Evolutionary conservation across 2,113 vertebrate species (phyloP).

Genomic region (Oenanthe oenanthe): DNA sequence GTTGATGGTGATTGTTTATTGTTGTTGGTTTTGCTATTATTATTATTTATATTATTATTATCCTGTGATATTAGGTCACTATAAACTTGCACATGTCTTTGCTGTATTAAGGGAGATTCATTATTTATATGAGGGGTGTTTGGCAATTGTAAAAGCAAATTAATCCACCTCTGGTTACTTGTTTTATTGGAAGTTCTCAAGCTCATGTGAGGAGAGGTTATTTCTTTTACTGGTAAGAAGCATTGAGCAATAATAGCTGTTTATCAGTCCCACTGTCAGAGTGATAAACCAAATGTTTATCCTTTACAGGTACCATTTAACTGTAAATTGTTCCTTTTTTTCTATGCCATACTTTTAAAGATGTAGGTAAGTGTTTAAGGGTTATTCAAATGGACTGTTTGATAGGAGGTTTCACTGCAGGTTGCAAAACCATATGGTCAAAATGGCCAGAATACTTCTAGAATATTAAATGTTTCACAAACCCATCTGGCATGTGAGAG

Average conservation of each 20-base stretch:
- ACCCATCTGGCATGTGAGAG: not conserved
- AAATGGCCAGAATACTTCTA: not conserved
- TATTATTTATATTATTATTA: not conserved
- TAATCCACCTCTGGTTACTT: not conserved
- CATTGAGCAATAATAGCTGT: not conserved
- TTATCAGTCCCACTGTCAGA: not conserved
- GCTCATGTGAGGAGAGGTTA: not conserved
- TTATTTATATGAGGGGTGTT: not conserved
- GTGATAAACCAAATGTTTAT: not conserved
- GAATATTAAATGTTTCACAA: not conserved
- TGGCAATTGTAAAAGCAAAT: not conserved
- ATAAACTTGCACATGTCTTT: not conserved
- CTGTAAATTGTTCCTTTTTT: not conserved
- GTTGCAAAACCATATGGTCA: not conserved
- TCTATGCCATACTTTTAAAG: not conserved
- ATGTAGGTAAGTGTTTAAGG: not conserved
- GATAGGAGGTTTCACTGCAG: not conserved
- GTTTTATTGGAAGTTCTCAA: not conserved
- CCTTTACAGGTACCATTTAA: not conserved
- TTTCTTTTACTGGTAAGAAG: not conserved
- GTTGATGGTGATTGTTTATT: not conserved
- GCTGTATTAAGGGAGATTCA: not conserved
- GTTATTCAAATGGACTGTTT: not conserved
- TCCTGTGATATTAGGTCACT: not conserved
- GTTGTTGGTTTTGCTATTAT: not conserved